Evolutionary conservation across 2,888 invertebrate genomes (phyloP).

Genomic region (Celastrina argiolus): DNA sequence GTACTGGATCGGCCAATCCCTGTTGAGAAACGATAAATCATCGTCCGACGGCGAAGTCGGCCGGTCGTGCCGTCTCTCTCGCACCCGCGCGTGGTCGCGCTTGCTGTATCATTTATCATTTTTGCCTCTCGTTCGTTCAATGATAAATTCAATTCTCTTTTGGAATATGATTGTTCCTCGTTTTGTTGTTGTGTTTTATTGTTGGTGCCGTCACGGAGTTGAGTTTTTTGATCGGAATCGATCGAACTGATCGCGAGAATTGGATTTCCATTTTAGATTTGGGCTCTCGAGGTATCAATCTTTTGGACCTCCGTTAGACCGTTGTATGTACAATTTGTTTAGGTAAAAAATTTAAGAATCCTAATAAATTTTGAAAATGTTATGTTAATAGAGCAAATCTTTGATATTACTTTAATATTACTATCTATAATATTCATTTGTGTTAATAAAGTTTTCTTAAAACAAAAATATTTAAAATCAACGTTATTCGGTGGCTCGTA

Average conservation of each 20-base stretch:
- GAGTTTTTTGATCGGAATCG: conserved; percentile 71
- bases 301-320: conserved; percentile 39
- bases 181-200: conserved; percentile 75
- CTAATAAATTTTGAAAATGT: not conserved
- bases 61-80: conserved; percentile 56
- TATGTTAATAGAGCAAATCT: not conserved
- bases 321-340: conserved; percentile 25
- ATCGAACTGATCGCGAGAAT: conserved; percentile 75
- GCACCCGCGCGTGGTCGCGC: conserved; percentile 49
- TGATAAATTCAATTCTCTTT: conserved; percentile 78
- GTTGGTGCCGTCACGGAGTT: conserved; percentile 71
- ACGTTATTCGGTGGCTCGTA: no score
- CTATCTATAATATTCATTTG: no score
- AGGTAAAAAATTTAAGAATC: conserved; percentile 7
- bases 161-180: conserved; percentile 74
- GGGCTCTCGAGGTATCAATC: conserved; percentile 64
- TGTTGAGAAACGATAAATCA: conserved; percentile 77
- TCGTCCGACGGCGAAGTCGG: conserved; percentile 66
- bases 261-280: conserved; percentile 73
- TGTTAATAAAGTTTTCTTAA: no score
- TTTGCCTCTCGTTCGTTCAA: conserved; percentile 70
- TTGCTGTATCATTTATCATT: conserved; percentile 71
- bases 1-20: conserved; percentile 76
- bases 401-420: no score
- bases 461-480: no score